Base-by-base conservation (phyloP, 2,113 vertebrate species). In the Zosterops japonicus region DNA sequence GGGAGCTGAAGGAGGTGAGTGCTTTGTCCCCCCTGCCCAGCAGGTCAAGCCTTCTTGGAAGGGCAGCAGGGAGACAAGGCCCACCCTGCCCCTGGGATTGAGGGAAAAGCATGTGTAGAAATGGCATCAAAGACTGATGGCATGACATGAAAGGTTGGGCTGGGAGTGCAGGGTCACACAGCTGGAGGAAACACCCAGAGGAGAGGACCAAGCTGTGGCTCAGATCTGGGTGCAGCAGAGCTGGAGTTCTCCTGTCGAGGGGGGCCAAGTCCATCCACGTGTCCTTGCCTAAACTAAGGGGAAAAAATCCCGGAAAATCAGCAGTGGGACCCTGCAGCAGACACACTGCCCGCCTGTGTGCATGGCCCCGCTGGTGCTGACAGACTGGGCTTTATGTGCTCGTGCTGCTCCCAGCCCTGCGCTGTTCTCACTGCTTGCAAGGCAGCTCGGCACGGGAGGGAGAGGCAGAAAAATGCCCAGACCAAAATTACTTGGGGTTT, bases 401-500 rank as follows among this genome's bases (percentile, higher is more conserved):
- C 2, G 0, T 4, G 8, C 67, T 1, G 9, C 75, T 71, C 81
- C 27, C 2, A 6, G 70, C 59, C 44, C 69, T 0, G 11, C 0
- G 0, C 50, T 6, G 11, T 53, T 70, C 79, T 79, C 59, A 29
- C 35, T 0, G 8, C 47, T 72, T 31, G 52, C 2, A 1, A 75
- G 93, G 87, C 83, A 47, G 68, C 82, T 81, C 4, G 0, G 68
- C 2, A 3, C 1, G 0, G 87, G 67, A 87, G 64, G 47, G 61
- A 60, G 23, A 90, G 56, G 71, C 81, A 95, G 72, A 61, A 79
- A 83, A 92, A 74, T 24, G 41, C 63, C 75, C 90, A 70, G 70
- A 67, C 75, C 78, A 82, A 79, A 96, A 90, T 90, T 80, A 84
- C 59, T 86, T 0, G 1, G 78, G 61, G 33, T 78, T 89, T 93